phyloP scores from a whole-genome alignment of 2,888 invertebrate species.

The Diadegma fenestrale region DNA sequence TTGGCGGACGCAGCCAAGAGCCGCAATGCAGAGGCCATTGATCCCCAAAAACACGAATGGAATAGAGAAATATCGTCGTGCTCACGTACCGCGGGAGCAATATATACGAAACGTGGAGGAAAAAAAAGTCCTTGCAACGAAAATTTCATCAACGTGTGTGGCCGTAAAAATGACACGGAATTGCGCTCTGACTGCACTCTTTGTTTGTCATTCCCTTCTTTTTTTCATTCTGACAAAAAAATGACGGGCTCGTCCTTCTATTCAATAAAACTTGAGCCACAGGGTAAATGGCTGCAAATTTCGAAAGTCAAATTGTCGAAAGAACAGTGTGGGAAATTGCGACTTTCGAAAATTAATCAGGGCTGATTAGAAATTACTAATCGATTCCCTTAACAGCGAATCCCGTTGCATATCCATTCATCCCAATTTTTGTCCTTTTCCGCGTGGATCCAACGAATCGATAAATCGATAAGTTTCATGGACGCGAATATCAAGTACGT shows the following conservation, averaged over 20 bases:
- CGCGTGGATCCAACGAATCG: too few species aligned
- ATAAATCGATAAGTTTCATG: too few species aligned
- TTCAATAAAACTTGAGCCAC: not conserved
- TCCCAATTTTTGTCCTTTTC: too few species aligned
- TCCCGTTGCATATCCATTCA: too few species aligned
- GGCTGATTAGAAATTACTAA: too few species aligned
- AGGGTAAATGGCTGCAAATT: too few species aligned
- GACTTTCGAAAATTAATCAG: too few species aligned
- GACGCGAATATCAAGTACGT: not conserved
- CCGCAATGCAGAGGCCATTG: slow-evolving; percentile 72
- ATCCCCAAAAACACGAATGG: slow-evolving; percentile 67
- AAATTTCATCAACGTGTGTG: slow-evolving; percentile 46
- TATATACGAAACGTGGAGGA: slow-evolving; percentile 4
- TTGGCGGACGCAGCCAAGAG: slow-evolving; percentile 54
- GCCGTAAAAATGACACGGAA: slow-evolving; percentile 5
- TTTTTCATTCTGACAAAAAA: slow-evolving; percentile 3
- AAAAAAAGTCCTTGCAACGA: slow-evolving; percentile 36
- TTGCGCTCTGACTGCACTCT: not conserved
- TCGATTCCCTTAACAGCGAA: too few species aligned
- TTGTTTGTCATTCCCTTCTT: not conserved
- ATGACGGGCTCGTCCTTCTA: slow-evolving; percentile 2
- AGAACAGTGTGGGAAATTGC: too few species aligned
- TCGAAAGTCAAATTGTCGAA: too few species aligned
- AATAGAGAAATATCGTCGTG: slow-evolving; percentile 62
- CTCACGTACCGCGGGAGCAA: slow-evolving; percentile 13